phyloP scores from a whole-genome alignment of 2,113 vertebrate species.

The Mustela nigripes region DNA sequence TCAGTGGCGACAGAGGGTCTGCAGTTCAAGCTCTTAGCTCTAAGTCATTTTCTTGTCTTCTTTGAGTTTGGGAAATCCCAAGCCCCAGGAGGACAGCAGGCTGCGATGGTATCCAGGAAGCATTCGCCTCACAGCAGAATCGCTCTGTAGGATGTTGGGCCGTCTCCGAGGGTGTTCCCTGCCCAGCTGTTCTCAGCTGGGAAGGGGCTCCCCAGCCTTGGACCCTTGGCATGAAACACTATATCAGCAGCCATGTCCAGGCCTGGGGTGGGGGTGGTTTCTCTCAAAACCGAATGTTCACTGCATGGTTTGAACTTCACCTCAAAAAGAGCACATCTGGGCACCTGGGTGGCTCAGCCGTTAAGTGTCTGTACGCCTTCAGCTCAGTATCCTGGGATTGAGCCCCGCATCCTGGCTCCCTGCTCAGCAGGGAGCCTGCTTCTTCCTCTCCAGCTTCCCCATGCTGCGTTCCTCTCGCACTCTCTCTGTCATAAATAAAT shows the following conservation, averaged over 20 bases:
- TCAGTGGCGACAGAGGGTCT: slow-evolving; percentile 73
- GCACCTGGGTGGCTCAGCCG: too few species aligned
- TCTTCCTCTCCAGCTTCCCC: too few species aligned
- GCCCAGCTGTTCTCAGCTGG: slow-evolving; percentile 85
- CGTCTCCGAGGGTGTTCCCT: slow-evolving; percentile 54
- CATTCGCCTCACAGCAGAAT: slow-evolving; percentile 58
- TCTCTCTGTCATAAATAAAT: too few species aligned
- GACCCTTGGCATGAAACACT: slow-evolving; percentile 74
- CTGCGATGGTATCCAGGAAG: slow-evolving; percentile 58
- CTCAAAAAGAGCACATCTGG: neutral
- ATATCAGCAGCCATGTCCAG: slow-evolving; percentile 57
- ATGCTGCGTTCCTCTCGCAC: too few species aligned
- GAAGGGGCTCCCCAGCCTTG: slow-evolving; percentile 61
- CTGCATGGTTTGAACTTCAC: slow-evolving; percentile 55
- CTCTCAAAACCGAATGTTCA: neutral
- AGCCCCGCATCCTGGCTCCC: too few species aligned
- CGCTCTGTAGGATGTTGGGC: slow-evolving; percentile 33
- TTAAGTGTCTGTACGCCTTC: too few species aligned
- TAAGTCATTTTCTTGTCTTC: slow-evolving; percentile 61
- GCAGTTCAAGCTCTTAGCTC: slow-evolving; percentile 62
- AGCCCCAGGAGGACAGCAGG: slow-evolving; percentile 64
- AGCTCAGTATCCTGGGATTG: too few species aligned
- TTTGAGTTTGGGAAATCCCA: slow-evolving; percentile 64
- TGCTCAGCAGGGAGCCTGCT: too few species aligned
- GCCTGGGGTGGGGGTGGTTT: slow-evolving; percentile 8